A percentile compares a stretch with the other conserved stretches of the same genome.
Evolutionary conservation across 2,113 vertebrate species (phyloP).

Genomic region (Ramphastos sulfuratus): DNA sequence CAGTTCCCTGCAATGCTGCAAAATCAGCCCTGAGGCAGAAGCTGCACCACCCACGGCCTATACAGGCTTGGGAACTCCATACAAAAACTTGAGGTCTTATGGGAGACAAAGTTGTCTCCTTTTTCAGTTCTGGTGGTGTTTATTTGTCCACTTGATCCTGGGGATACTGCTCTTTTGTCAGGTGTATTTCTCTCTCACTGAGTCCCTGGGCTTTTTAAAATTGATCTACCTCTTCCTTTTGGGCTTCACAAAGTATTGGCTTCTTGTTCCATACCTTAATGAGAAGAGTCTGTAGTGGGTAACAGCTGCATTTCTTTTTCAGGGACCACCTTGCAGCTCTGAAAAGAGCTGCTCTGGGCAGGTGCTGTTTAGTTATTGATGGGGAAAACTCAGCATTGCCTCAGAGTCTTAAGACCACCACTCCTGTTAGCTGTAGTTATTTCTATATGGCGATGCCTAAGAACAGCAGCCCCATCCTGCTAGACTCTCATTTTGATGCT

Average conservation of each 20-base stretch:
- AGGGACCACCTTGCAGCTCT: not conserved
- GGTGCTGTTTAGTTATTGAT: not conserved
- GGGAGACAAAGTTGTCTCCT: not conserved
- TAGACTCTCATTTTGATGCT: not conserved
- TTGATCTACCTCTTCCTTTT: not conserved
- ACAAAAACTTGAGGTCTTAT: not conserved
- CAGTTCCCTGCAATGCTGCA: not conserved
- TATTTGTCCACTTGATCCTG: not conserved
- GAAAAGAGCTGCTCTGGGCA: not conserved
- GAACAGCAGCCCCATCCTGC: not conserved
- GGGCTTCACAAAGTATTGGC: not conserved
- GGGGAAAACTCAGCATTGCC: not conserved
- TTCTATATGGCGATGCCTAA: not conserved
- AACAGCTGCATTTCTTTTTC: not conserved
- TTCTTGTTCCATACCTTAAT: not conserved
- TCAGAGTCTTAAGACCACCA: not conserved
- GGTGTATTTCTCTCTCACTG: not conserved
- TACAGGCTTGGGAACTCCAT: not conserved
- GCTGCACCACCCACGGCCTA: accelerated
- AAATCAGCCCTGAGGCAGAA: not conserved
- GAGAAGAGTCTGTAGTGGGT: not conserved
- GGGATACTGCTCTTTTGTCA: not conserved
- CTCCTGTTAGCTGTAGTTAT: not conserved
- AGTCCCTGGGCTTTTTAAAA: not conserved
- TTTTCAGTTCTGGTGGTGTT: not conserved